These are phyloP conservation scores for Drosophila bipectinata DNA, from an alignment of 1,140 invertebrate genomes.

Conservation along the genomic window DNA sequence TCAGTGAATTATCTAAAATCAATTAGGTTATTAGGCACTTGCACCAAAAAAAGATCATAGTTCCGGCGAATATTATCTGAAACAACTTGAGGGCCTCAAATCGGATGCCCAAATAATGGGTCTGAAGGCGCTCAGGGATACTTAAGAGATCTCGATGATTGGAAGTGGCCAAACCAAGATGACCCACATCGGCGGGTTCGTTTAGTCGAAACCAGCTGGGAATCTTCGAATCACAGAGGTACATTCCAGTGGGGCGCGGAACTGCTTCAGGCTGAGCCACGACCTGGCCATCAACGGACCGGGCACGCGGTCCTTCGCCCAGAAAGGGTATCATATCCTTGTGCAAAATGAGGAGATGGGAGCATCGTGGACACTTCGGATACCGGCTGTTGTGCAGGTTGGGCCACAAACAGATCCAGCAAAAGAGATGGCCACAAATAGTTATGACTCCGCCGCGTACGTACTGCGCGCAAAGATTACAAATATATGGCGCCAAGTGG, in stretches of 20 bases:
- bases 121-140: neutral
- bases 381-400: fast-evolving
- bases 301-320: constrained; percentile 40
- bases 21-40: neutral
- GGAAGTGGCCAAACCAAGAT: neutral
- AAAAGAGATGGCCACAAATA: constrained; percentile 58
- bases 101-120: neutral
- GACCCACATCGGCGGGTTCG: neutral
- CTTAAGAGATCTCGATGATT: neutral
- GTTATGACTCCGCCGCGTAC: constrained; percentile 41
- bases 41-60: neutral
- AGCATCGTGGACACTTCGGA: constrained; percentile 40
- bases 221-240: neutral
- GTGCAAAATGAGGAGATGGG: constrained; percentile 19
- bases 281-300: neutral
- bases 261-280: constrained; percentile 45
- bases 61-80: neutral
- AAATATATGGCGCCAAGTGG: constrained; percentile 2
- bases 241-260: constrained; percentile 46
- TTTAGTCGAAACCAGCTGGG: constrained; percentile 31
- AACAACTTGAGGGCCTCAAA: neutral
- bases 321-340: constrained; percentile 52
- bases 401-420: constrained; percentile 61
- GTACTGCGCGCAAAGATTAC: constrained; percentile 25
- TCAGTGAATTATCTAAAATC: neutral